Percentiles rank a stretch among this genome's conserved stretches.
Evolutionary conservation across 2,113 vertebrate genomes (phyloP).

Genomic region (Equus przewalskii): DNA sequence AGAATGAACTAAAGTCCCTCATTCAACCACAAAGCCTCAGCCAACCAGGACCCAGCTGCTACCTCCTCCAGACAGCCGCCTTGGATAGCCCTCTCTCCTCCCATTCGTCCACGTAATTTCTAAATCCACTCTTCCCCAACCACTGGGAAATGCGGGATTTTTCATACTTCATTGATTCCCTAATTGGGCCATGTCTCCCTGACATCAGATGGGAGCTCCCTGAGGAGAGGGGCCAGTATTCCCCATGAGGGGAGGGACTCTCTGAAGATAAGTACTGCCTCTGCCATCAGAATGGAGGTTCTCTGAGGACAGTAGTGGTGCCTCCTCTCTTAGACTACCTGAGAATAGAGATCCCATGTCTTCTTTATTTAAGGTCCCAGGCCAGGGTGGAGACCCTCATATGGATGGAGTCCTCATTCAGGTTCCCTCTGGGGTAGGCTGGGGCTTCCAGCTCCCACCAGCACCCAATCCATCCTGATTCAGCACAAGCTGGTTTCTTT

Average conservation of each 20-base stretch:
- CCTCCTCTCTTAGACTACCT: not conserved
- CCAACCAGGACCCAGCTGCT: not conserved
- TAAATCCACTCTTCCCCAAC: not conserved
- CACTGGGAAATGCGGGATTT: not conserved
- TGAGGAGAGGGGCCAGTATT: not conserved
- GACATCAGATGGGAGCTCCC: not conserved
- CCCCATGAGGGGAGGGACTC: not conserved
- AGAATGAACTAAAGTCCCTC: not conserved
- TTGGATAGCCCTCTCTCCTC: not conserved
- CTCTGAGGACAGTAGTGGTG: not conserved
- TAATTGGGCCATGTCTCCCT: not conserved
- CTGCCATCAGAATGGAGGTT: not conserved
- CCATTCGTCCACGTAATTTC: not conserved
- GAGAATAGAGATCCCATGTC: not conserved
- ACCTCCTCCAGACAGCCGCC: constrained; percentile 17
- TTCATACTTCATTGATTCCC: not conserved
- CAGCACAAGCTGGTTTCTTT: not conserved
- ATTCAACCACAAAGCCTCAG: constrained; percentile 8
- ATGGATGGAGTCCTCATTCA: not conserved
- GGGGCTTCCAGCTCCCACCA: not conserved
- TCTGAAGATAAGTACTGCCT: not conserved
- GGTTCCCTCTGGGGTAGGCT: not conserved
- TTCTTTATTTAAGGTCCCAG: not conserved
- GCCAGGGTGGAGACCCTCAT: not conserved
- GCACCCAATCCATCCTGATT: not conserved